phyloP scores from a whole-genome alignment of 2,113 vertebrate species.

The Setophaga kirtlandii region DNA sequence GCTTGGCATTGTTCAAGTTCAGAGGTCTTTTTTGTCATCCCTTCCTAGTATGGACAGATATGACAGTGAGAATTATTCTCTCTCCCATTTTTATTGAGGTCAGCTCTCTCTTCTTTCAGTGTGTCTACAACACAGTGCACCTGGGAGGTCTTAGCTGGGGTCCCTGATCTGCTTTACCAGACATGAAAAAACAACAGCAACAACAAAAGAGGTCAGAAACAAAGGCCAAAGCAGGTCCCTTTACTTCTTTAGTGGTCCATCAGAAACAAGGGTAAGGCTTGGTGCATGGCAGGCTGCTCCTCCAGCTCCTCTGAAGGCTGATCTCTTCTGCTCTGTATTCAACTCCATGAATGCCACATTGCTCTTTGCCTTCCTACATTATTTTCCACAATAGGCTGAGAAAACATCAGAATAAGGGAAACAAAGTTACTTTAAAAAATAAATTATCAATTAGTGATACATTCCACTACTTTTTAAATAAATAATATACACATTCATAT shows the following conservation, averaged over 20 bases:
- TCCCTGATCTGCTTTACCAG: not conserved
- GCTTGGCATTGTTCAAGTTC: not conserved
- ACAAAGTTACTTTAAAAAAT: not conserved
- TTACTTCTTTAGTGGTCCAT: not conserved
- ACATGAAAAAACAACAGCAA: not conserved
- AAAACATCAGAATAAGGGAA: constrained; percentile 47
- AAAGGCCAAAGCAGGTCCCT: not conserved
- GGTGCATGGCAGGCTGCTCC: not conserved
- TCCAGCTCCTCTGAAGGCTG: not conserved
- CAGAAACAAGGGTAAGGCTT: not conserved
- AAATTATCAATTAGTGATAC: not conserved
- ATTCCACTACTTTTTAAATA: not conserved
- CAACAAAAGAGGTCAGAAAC: not conserved
- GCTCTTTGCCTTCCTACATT: constrained; percentile 35
- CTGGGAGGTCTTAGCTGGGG: not conserved
- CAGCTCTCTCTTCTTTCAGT: not conserved
- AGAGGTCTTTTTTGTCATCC: not conserved
- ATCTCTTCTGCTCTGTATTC: constrained; percentile 33
- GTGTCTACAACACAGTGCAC: not conserved
- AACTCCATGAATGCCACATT: not conserved
- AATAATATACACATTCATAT: constrained; percentile 37
- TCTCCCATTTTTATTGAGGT: not conserved
- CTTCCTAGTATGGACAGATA: not conserved
- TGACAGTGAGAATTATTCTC: not conserved
- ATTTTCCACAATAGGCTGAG: constrained; percentile 32